Evolutionary conservation across 1,140 invertebrate species (phyloP), one percentile per base, ranked within the genome.

Genomic region (Zaprionus kolodkinae): DNA sequence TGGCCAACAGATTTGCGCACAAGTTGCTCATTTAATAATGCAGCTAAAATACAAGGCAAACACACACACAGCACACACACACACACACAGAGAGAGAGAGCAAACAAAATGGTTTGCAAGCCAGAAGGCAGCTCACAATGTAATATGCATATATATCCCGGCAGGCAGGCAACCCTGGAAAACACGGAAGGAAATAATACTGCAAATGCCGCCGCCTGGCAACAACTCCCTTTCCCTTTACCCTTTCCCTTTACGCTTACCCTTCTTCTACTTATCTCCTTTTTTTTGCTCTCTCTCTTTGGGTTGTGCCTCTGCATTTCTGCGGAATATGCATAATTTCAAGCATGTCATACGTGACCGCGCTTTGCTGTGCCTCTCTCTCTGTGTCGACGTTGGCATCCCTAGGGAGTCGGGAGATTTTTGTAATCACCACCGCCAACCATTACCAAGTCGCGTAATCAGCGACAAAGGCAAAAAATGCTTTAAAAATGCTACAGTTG

Each of bases 21-120:
- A 83, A 77, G 80, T 80, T 87, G 84, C 80, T 80, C 79, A 76
- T 90, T 88, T 90, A 89, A 85, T 89, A 90, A 87, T 89, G 81
- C 81, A 90, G 80, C 68, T 73, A 55, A 72, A 72, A 67, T 72
- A 50, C 40, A 72, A 66, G 55, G 76, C 66, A 77, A 87, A 79
- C 71, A 79, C 33, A 71, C 62, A 52, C 50, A 76, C 54, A 87
- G 76, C 71, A 79, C 33, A 71, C 62, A 52, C 50, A 76, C 54
- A 21, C 10, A 17, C 63, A 57, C 21, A 54, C 27, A 43, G 30
- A 64, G 7, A 50, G 25, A 35, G 64, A 50, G 17, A 33, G 25
- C 62, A 57, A 35, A 45, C 40, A 75, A 45, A 57, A 59, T 59
- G 43, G 15, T 35, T 40, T 52, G 50, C 43, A 33, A 17, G 35